phyloP scores from a whole-genome alignment of 1,140 invertebrate genomes.

The Cyrtorhinus lividipennis region DNA sequence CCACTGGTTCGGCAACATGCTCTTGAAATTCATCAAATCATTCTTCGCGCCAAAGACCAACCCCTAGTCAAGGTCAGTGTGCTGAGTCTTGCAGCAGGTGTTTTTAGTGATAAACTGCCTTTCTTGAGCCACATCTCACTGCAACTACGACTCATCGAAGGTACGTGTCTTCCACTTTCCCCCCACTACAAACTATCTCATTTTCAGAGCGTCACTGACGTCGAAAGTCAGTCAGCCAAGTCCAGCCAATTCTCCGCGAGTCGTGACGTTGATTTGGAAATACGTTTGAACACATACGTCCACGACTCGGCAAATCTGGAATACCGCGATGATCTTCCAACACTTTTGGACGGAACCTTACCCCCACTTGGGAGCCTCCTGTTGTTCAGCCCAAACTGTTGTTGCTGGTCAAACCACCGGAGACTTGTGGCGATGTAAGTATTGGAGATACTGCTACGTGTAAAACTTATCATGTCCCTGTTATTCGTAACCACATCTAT shows the following conservation, averaged over 20 bases:
- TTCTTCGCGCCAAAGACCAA: constrained; percentile 58
- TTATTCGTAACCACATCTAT: neutral
- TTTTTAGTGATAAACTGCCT: too few species aligned
- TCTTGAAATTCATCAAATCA: constrained; percentile 56
- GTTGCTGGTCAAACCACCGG: neutral
- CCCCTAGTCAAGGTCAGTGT: constrained; percentile 49
- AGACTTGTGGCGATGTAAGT: neutral
- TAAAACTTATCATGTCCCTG: too few species aligned
- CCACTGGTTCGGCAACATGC: constrained; percentile 66
- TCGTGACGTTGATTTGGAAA: neutral
- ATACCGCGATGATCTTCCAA: constrained; percentile 43
- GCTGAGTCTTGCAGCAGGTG: too few species aligned
- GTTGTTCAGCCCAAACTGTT: neutral
- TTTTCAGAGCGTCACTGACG: constrained; percentile 31
- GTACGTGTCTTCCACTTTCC: neutral
- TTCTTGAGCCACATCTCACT: too few species aligned
- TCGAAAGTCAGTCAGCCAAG: constrained; percentile 33
- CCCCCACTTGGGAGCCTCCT: neutral
- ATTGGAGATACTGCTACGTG: too few species aligned
- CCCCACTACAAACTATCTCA: neutral
- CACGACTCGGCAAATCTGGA: constrained; percentile 44
- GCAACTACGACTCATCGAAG: constrained; percentile 4
- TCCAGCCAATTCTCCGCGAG: constrained; percentile 6
- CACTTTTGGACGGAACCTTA: constrained; percentile 32
- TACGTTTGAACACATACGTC: constrained; percentile 27